Base-by-base conservation (phyloP, 2,113 vertebrate species). In the Chlorodrepanis virens region DNA sequence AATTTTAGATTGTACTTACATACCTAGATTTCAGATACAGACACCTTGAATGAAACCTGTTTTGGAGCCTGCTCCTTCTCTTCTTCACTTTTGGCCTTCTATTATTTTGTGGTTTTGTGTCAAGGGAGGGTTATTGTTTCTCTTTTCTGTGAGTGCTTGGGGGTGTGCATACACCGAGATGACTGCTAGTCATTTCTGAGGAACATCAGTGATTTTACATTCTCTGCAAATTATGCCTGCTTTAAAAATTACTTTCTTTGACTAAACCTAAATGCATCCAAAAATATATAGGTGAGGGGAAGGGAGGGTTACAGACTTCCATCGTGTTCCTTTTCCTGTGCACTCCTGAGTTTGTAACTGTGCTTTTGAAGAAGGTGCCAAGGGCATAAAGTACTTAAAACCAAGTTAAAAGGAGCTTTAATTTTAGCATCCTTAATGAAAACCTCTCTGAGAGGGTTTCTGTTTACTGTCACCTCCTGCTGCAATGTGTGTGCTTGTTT, bases 381-480 rank as follows among this genome's bases (percentile, higher is more conserved):
- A 79, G 53, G 61, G 83, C 94, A 68, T 54, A 15, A 86, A 83
- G 90, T 61, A 87, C 81, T 95, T 29, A 87, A 93, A 94, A 79
- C 16, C 11, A 70, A 96, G 78, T 79, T 95, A 83, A 96, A 96
- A 96, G 84, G 82, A 87, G 47, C 88, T 87, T 93, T 90, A 92
- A 94, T 95, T 95, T 94, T 96, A 94, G 71, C 11, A 0, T 84
- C 61, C 60, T 70, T 92, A 94, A 93, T 87, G 87, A 88, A 96
- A 95, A 92, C 47, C 52, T 81, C 68, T 86, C 79, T 92, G 60
- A 93, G 76, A 53, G 71, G 49, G 60, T 89, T 95, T 95, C 92
- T 95, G 85, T 95, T 96, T 96, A 68, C 88, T 87, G 80, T 94
- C 96, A 91, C 83, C 90, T 96, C 90, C 88, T 86, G 83, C 96